These are phyloP conservation scores for Alviniconcha strummeri DNA, from an alignment of 2,888 invertebrate genomes.

Conservation along the genomic window DNA sequence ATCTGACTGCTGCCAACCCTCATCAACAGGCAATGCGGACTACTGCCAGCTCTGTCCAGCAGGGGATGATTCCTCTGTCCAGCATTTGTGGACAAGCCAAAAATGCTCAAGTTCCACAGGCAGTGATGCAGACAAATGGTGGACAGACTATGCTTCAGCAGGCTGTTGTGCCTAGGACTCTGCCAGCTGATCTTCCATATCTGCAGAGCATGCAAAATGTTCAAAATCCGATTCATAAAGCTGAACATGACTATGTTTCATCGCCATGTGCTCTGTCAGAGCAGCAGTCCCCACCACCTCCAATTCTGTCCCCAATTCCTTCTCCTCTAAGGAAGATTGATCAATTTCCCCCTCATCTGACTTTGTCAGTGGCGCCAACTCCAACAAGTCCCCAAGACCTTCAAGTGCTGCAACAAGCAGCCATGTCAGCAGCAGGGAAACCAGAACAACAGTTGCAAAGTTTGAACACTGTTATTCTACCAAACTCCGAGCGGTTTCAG, in stretches of 20 bases:
- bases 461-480: no score
- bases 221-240: neutral
- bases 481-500: no score
- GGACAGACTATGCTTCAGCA: neutral
- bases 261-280: neutral
- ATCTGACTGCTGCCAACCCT: neutral
- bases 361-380: neutral
- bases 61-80: constrained; percentile 20
- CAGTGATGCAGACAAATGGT: neutral
- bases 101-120: neutral
- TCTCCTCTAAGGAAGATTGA: constrained; percentile 27
- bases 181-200: no score
- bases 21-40: neutral
- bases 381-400: neutral
- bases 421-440: no score
- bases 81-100: constrained; percentile 2
- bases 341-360: constrained; percentile 23
- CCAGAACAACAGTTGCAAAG: no score
- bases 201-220: no score
- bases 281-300: constrained; percentile 20
- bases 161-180: neutral
- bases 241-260: constrained; percentile 10
- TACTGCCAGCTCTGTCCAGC: neutral
- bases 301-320: constrained; percentile 29
- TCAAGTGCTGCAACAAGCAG: neutral